Base-by-base conservation (phyloP, 1,140 invertebrate genomes). In the Drosophila sucinea region DNA sequence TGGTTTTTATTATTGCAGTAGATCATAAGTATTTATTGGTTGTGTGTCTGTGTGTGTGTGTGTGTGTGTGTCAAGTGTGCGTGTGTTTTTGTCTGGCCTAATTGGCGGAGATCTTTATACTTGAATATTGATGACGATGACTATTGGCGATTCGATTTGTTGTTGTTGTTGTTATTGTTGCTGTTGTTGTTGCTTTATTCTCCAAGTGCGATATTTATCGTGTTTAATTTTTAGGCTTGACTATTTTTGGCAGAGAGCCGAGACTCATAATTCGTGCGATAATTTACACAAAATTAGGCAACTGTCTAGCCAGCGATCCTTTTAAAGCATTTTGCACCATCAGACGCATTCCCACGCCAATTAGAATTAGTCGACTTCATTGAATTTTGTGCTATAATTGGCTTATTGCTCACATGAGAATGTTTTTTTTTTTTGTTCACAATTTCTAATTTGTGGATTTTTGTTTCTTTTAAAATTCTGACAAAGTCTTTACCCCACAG, bases 251-350 rank as follows among this genome's bases (percentile, higher is more conserved):
- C 57, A 51, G 25, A 7, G 23, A 51, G 23, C n/a, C 23, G 84
- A 87, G 83, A 83, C 79, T 86, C 83, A 86, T 86, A 86, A 86
- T 86, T 86, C 84, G 83, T 86, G 84, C 83, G 83, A 86, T 86
- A 86, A 89, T 86, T 86, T 86, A 86, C 84, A 86, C 84, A 83
- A 89, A 86, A 86, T 86, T 86, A 86, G 83, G 84, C 84, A 87
- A 87, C 79, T 86, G 83, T 86, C 83, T 86, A 78, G 83, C 83
- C 83, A 74, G 56, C 79, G 70, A 67, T 66, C 83, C 83, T 77
- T 86, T 89, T 86, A 87, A 64, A 89, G 83, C 80, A 58, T 33
- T 68, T 58, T 35, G 7, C 44, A 38, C 38, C 11, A 72, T 79
- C 73, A 57, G 57, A 69, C 63, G 62, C 67, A 71, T 85, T 86